Percentiles rank a stretch among this genome's conserved stretches.
These are phyloP conservation scores for Lycaena phlaeas DNA, from an alignment of 2,888 invertebrate genomes.

Conservation along the genomic window DNA sequence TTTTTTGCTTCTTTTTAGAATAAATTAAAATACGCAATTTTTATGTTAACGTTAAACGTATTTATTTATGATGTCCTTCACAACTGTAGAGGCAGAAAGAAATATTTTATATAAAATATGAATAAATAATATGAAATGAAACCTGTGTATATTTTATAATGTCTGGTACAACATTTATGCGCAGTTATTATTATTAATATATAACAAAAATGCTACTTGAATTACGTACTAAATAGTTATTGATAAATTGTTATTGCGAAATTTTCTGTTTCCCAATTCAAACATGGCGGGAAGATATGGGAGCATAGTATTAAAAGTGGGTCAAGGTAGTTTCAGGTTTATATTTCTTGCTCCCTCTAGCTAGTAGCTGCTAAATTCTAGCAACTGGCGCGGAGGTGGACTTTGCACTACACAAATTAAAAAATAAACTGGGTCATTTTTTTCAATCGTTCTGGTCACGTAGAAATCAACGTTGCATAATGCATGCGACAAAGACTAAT, in stretches of 20 bases:
- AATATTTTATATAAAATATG: too few species aligned
- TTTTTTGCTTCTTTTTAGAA: slow-evolving; percentile 18
- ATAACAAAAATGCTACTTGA: too few species aligned
- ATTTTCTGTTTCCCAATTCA: slow-evolving; percentile 17
- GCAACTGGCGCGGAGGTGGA: slow-evolving; percentile 15
- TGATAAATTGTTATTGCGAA: slow-evolving; percentile 28
- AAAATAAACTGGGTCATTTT: slow-evolving; percentile 4
- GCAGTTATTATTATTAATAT: too few species aligned
- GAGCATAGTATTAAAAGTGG: slow-evolving; percentile 14
- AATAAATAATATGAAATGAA: too few species aligned
- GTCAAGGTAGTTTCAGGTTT: slow-evolving; percentile 17
- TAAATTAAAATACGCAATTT: slow-evolving; percentile 2
- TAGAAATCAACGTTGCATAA: background rate
- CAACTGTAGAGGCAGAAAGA: too few species aligned
- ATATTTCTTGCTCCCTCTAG: slow-evolving; percentile 10
- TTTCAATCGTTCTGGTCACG: background rate
- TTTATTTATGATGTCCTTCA: too few species aligned
- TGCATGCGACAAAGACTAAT: too few species aligned
- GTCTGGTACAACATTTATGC: too few species aligned
- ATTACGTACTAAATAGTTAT: too few species aligned
- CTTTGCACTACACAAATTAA: slow-evolving; percentile 3
- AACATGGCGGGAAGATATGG: slow-evolving; percentile 25
- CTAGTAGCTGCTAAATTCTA: too few species aligned
- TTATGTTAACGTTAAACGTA: too few species aligned
- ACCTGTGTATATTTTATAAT: too few species aligned